A percentile compares a stretch with the other conserved stretches of the same genome.
phyloP scores from a whole-genome alignment of 2,113 vertebrate genomes.

The Archilochus colubris region DNA sequence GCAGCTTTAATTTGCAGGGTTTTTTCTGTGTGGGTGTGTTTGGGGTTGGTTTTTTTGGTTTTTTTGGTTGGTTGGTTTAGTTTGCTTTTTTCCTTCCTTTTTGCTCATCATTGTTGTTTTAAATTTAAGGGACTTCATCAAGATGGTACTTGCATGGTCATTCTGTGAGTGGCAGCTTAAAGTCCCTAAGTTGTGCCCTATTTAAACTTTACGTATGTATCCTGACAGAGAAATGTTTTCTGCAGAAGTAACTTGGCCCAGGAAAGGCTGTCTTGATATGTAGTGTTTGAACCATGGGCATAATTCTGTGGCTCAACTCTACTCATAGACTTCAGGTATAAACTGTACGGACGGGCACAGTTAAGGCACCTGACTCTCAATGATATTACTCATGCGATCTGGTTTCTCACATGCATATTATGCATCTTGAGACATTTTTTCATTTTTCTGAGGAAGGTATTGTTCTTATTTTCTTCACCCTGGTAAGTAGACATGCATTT shows the following conservation, averaged over 20 bases:
- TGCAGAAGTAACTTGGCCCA: background rate
- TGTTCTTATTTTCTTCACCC: background rate
- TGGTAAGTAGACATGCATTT: background rate
- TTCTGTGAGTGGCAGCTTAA: background rate
- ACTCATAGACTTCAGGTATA: background rate
- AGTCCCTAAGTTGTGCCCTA: background rate
- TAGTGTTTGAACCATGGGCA: background rate
- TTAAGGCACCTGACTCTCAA: background rate
- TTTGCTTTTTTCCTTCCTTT: too few species aligned
- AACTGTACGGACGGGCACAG: background rate
- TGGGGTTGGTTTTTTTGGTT: too few species aligned
- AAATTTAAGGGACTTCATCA: background rate
- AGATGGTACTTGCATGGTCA: background rate
- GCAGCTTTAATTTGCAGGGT: background rate
- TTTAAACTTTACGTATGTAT: background rate
- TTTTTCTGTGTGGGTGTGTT: too few species aligned
- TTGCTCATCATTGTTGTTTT: too few species aligned
- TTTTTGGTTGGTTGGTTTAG: background rate
- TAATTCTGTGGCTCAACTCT: background rate
- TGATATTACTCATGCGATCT: background rate
- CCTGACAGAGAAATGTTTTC: background rate
- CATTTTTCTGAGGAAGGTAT: background rate
- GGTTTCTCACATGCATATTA: background rate
- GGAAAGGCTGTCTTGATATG: background rate
- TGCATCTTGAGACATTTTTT: background rate